Conservation (phyloP, 1,140 invertebrate genomes). For the Monomorium pharaonis region DNA sequence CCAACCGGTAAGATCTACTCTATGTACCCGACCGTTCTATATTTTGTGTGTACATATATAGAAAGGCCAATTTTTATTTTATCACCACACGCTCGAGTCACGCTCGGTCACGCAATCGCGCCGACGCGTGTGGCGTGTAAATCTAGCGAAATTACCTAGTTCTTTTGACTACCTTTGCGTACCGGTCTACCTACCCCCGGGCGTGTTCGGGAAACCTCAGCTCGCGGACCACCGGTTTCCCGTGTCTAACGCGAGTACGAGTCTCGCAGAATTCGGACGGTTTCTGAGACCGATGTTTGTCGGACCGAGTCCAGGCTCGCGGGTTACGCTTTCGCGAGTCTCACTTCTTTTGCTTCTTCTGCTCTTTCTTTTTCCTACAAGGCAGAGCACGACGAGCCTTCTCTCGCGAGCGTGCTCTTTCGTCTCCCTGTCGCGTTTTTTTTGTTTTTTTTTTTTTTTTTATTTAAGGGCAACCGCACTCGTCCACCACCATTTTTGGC, state of each 20-base stretch:
- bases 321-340: constrained; percentile 8
- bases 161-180: neutral
- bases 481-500: constrained; percentile 98
- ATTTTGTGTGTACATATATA: constrained; percentile 2
- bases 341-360: neutral
- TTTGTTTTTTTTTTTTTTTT: too few relatives aligned
- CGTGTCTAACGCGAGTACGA: neutral
- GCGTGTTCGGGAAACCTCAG: neutral
- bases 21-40: constrained; percentile 37
- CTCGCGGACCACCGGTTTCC: neutral
- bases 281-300: constrained; percentile 36
- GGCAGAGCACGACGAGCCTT: constrained; percentile 1
- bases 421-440: constrained; percentile 60
- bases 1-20: constrained; percentile 1
- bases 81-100: constrained; percentile 9
- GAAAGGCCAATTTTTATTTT: constrained; percentile 54
- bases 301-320: neutral
- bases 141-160: constrained; percentile 50
- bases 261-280: constrained; percentile 39
- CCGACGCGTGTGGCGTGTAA: constrained; percentile 12
- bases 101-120: neutral
- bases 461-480: constrained; percentile 98
- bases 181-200: constrained; percentile 5
- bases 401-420: neutral
- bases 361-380: neutral